Evolutionary conservation across 2,888 invertebrate species (phyloP).

Genomic region (Lissonota sp.): DNA sequence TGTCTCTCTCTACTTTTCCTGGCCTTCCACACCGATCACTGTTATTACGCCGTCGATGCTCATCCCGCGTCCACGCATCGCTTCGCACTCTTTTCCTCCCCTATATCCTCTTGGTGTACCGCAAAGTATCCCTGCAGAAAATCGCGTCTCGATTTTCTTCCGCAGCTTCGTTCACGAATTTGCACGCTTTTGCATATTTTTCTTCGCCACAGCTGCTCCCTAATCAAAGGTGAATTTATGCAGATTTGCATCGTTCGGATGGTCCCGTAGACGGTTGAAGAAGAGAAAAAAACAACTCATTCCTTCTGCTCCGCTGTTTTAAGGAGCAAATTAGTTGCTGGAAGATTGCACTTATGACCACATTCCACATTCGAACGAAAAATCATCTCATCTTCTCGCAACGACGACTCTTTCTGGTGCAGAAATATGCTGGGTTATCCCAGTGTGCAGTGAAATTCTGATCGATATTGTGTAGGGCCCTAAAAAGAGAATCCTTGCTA

Average conservation of each 20-base stretch:
- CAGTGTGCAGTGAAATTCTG: too few species aligned
- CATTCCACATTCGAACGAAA: conserved; percentile 36
- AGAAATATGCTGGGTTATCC: too few species aligned
- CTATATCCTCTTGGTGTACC: conserved; percentile 56
- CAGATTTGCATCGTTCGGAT: conserved; percentile 13
- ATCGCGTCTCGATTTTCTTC: not conserved
- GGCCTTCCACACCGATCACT: conserved; percentile 74
- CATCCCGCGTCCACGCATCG: conserved; percentile 74
- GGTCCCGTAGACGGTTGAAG: not conserved
- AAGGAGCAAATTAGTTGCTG: conserved; percentile 35
- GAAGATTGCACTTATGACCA: conserved; percentile 54
- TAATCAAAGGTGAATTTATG: not conserved
- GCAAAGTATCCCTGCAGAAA: conserved; percentile 7
- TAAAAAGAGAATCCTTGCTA: too few species aligned
- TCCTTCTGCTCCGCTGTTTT: conserved; percentile 21
- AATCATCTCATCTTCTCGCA: conserved; percentile 31
- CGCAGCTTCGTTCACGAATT: not conserved
- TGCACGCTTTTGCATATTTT: conserved; percentile 8
- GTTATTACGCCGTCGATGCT: conserved; percentile 78
- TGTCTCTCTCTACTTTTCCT: conserved; percentile 13
- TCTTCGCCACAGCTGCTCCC: not conserved
- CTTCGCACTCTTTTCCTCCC: conserved; percentile 69
- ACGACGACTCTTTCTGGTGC: not conserved
- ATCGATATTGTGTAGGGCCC: too few species aligned
- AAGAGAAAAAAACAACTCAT: not conserved